Percentiles rank a stretch among this genome's conserved stretches.
Evolutionary conservation across 2,888 invertebrate genomes (phyloP).

Genomic region (Choristoneura rosaceana): DNA sequence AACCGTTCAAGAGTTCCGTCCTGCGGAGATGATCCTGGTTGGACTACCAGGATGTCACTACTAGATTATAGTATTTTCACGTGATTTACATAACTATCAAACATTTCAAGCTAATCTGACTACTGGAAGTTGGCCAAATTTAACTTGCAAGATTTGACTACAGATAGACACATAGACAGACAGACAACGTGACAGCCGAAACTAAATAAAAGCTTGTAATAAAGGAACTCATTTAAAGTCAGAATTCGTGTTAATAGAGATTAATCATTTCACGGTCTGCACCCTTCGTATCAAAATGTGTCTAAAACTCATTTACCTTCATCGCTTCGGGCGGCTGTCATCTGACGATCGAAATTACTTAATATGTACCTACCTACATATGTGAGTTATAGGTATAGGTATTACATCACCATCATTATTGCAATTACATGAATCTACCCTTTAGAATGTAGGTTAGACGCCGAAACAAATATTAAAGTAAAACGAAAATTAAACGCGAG

Average conservation of each 20-base stretch:
- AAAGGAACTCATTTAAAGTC: constrained; percentile 3
- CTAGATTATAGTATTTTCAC: too few species aligned
- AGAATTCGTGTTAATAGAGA: constrained; percentile 2
- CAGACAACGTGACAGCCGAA: too few species aligned
- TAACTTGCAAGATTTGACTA: too few species aligned
- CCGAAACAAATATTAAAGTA: neutral
- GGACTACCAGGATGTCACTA: too few species aligned
- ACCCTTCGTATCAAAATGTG: constrained; percentile 22
- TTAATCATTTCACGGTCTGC: constrained; percentile 23
- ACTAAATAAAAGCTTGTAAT: too few species aligned
- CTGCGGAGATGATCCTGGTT: too few species aligned
- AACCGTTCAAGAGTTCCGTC: too few species aligned
- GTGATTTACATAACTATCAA: too few species aligned
- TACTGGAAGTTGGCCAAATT: too few species aligned
- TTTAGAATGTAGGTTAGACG: neutral
- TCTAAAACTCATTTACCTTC: constrained; percentile 23
- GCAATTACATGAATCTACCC: neutral
- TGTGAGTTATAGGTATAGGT: neutral
- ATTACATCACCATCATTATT: neutral
- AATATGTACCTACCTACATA: constrained; percentile 16
- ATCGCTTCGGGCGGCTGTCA: constrained; percentile 15
- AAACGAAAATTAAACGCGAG: neutral
- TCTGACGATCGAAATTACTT: constrained; percentile 21
- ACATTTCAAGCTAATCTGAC: too few species aligned
- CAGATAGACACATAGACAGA: too few species aligned